These are phyloP conservation scores for Petrocephalus schoutedeni DNA, from an alignment of 2,797 vertebrate species.

Conservation along the genomic window DNA sequence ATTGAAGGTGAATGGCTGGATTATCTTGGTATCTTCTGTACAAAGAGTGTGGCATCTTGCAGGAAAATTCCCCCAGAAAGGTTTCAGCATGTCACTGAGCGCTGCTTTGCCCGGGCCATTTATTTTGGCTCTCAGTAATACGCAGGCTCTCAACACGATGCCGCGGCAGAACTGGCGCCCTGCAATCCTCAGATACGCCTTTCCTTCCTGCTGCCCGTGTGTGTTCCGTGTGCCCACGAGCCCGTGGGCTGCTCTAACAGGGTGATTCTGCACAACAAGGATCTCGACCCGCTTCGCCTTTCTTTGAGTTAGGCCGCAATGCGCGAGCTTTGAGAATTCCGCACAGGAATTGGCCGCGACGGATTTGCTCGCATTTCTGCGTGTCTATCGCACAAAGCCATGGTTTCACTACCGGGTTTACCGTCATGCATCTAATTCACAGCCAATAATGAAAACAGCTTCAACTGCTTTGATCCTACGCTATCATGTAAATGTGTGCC, in stretches of 20 bases:
- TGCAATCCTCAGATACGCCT: not conserved
- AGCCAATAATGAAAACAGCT: not conserved
- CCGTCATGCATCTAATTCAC: not conserved
- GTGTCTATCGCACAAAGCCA: not conserved
- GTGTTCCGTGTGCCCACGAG: not conserved
- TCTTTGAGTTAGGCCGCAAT: not conserved
- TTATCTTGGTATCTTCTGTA: not conserved
- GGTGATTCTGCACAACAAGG: not conserved
- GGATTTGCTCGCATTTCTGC: not conserved
- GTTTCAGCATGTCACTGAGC: not conserved
- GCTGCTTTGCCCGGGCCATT: not conserved
- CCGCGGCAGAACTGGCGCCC: not conserved
- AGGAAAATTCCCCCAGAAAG: not conserved
- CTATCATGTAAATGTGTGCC: not conserved
- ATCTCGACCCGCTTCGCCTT: not conserved
- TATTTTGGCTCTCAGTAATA: not conserved
- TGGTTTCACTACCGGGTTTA: constrained; percentile 11
- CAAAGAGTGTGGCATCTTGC: not conserved
- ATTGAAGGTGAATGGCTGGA: not conserved
- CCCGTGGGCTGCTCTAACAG: not conserved
- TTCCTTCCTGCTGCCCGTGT: not conserved
- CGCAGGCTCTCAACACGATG: not conserved
- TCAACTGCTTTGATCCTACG: not conserved
- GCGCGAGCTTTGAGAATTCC: not conserved
- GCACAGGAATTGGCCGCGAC: not conserved